phyloP scores from a whole-genome alignment of 2,797 vertebrate species.

The Hemitrygon akajei region DNA sequence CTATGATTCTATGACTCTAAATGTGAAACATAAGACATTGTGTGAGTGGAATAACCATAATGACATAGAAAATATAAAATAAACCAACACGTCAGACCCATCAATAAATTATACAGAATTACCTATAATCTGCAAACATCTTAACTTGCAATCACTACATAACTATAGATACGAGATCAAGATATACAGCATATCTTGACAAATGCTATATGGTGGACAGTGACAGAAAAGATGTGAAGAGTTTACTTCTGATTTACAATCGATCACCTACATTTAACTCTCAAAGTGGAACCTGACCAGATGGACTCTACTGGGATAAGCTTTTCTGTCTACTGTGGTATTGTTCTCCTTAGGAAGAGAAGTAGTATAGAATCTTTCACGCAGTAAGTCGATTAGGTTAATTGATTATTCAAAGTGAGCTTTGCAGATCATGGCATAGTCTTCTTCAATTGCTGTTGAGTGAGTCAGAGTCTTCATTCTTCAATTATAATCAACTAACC shows the following conservation, averaged over 20 bases:
- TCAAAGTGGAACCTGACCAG: not conserved
- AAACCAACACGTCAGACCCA: not conserved
- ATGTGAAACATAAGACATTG: not conserved
- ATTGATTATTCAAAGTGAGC: too few relatives aligned
- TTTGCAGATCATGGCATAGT: too few relatives aligned
- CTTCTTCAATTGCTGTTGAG: too few relatives aligned
- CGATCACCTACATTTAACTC: not conserved
- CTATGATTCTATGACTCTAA: too few relatives aligned
- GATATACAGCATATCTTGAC: not conserved
- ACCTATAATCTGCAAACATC: not conserved
- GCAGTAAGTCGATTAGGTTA: too few relatives aligned
- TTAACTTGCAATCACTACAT: not conserved
- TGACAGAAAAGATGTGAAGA: not conserved
- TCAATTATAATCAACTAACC: too few relatives aligned
- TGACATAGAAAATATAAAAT: not conserved
- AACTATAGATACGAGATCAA: not conserved
- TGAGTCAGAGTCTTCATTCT: too few relatives aligned
- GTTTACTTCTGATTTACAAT: not conserved
- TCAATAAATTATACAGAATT: not conserved
- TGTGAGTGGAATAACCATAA: not conserved
- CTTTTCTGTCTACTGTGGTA: too few relatives aligned
- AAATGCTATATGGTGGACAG: not conserved
- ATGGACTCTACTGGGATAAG: not conserved
- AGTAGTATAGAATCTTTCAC: too few relatives aligned
- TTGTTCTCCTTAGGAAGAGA: too few relatives aligned